These are phyloP conservation scores for Masticophis lateralis DNA, from an alignment of 2,797 vertebrate species.

Conservation along the genomic window DNA sequence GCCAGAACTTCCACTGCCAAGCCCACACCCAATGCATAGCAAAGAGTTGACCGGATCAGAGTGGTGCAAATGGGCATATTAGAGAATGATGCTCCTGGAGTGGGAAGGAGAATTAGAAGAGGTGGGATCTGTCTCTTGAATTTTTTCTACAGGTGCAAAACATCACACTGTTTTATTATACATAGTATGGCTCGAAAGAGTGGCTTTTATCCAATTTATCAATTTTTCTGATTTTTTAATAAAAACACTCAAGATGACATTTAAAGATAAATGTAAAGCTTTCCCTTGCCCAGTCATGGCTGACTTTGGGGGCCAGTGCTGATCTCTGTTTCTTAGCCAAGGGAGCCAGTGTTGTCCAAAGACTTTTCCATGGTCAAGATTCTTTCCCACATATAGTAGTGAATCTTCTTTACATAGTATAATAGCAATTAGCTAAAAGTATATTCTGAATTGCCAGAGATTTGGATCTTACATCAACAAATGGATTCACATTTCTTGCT, in stretches of 20 bases:
- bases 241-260: background rate
- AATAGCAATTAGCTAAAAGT: background rate
- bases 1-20: constrained; percentile 9
- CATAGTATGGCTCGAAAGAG: background rate
- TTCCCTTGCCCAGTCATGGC: background rate
- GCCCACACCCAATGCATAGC: background rate
- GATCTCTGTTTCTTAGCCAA: background rate
- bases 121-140: accelerated
- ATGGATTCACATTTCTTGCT: background rate
- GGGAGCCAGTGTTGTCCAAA: background rate
- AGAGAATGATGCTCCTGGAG: background rate
- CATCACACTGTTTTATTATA: constrained; percentile 15
- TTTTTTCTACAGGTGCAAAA: background rate
- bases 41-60: background rate
- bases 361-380: background rate
- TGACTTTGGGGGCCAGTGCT: background rate
- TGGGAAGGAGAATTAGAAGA: constrained; percentile 27
- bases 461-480: background rate
- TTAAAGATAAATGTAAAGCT: background rate
- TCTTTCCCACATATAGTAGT: background rate
- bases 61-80: background rate
- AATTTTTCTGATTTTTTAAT: background rate
- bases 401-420: background rate
- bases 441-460: background rate
- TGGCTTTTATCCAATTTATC: background rate